Evolutionary conservation across 2,113 vertebrate genomes (phyloP).

Genomic region (Gambusia holbrooki): DNA sequence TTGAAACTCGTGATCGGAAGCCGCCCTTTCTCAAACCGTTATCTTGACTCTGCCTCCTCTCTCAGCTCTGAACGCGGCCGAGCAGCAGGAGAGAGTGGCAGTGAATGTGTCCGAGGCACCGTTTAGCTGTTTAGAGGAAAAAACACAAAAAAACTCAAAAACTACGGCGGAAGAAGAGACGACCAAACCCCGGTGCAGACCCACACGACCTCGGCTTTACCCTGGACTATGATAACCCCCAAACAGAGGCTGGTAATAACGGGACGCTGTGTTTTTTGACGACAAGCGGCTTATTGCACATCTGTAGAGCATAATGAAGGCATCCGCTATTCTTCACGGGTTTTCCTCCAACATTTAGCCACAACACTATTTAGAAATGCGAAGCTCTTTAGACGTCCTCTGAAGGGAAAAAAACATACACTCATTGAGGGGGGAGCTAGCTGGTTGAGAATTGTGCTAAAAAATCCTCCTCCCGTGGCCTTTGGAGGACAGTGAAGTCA

Average conservation of each 20-base stretch:
- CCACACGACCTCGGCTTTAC: slow-evolving; percentile 41
- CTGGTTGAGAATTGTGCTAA: neutral
- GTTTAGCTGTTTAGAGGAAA: slow-evolving; percentile 42
- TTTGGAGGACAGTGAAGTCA: slow-evolving; percentile 70
- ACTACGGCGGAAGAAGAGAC: slow-evolving; percentile 44
- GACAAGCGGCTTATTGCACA: slow-evolving; percentile 70
- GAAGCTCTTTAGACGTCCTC: slow-evolving; percentile 52
- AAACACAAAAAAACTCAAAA: slow-evolving; percentile 1
- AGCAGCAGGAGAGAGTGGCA: slow-evolving; percentile 60
- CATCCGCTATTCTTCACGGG: slow-evolving; percentile 73
- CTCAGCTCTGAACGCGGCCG: slow-evolving; percentile 56
- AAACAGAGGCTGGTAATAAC: slow-evolving; percentile 31
- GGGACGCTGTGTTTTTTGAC: slow-evolving; percentile 44
- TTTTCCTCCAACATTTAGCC: slow-evolving; percentile 60
- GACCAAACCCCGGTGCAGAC: slow-evolving; percentile 31
- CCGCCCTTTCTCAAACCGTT: rapidly evolving
- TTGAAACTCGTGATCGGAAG: slow-evolving; percentile 33
- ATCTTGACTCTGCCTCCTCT: slow-evolving; percentile 10
- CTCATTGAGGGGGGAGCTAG: slow-evolving; percentile 8
- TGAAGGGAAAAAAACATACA: slow-evolving; percentile 13
- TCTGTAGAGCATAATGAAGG: slow-evolving; percentile 78
- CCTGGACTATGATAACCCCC: slow-evolving; percentile 54
- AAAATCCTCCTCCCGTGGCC: slow-evolving; percentile 51
- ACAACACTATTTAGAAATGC: slow-evolving; percentile 67
- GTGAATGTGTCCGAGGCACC: slow-evolving; percentile 65